Evolutionary conservation across 2,888 invertebrate species (phyloP).

Genomic region (Cantharis rustica): DNA sequence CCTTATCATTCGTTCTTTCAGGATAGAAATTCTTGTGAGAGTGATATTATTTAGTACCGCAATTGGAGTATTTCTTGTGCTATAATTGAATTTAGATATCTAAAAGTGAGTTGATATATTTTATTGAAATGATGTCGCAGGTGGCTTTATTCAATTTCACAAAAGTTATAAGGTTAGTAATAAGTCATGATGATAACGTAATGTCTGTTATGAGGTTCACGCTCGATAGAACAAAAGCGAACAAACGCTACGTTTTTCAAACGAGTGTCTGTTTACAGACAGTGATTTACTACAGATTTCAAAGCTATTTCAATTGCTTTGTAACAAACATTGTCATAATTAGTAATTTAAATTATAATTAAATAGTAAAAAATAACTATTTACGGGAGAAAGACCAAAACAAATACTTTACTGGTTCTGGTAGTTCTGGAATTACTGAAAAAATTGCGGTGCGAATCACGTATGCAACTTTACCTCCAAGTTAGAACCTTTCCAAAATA

Average conservation of each 20-base stretch:
- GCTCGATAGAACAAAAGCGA: slow-evolving; percentile 45
- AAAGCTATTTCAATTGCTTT: slow-evolving; percentile 19
- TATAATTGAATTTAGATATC: slow-evolving; percentile 48
- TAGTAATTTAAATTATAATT: slow-evolving; percentile 16
- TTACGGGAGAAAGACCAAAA: too few relatives aligned
- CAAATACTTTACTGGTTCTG: too few relatives aligned
- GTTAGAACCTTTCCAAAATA: too few relatives aligned
- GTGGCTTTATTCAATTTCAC: slow-evolving; percentile 46
- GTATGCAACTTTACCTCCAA: too few relatives aligned
- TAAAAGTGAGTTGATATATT: slow-evolving; percentile 47
- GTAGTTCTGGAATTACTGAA: too few relatives aligned
- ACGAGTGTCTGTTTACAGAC: slow-evolving; percentile 44
- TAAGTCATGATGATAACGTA: slow-evolving; percentile 50
- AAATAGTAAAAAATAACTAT: too few relatives aligned
- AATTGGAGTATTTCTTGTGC: slow-evolving; percentile 37
- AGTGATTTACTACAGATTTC: slow-evolving; percentile 39
- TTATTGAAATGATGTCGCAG: slow-evolving; percentile 54
- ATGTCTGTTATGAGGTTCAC: slow-evolving; percentile 49
- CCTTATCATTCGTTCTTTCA: slow-evolving; percentile 9
- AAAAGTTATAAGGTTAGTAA: slow-evolving; percentile 45
- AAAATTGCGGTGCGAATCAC: too few relatives aligned
- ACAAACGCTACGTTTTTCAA: slow-evolving; percentile 40
- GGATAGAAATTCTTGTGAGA: slow-evolving; percentile 16
- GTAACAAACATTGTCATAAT: slow-evolving; percentile 18
- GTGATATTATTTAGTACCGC: slow-evolving; percentile 27